Evolutionary conservation across 1,140 invertebrate species (phyloP), one percentile per base, ranked within the genome.

Genomic region (Eumeta japonica): DNA sequence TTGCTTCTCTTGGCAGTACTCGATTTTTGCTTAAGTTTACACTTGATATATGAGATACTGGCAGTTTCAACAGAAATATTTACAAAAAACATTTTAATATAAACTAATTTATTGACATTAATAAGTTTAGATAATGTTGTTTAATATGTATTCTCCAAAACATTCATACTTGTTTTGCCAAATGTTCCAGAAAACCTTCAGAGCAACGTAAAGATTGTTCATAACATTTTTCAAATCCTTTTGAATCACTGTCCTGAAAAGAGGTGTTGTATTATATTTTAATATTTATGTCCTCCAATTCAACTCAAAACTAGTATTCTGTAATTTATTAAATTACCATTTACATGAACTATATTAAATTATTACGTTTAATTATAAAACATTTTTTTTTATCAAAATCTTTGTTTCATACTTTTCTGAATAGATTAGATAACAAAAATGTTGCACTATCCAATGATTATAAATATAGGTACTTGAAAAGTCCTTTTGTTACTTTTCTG

Each of bases 211-310:
- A 45, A 54, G 85, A 86, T 55, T 88, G 86, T 42, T 86, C 68
- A 52, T 84, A 89, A 51, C 83, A 85, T 58, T 82, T 83, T 54
- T 87, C 82, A 67, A 89, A 90, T 12, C 85, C 86, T 40, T 61
- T 56, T 16, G 76, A 66, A 42, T 81, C 81, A 37, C 50, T 52
- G 63, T 86, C 81, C 84, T 87, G 53, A 37, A 79, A 76, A 52
- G 46, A 38, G 5, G 19, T 11, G 3, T 16, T 16, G 29, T 24
- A 33, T 10, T 15, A 20, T 29, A 10, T 13, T 32, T 10, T 30
- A 36, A 12, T 19, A 27, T 19, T 33, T 10, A 37, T 28, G 12
- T 5, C 14, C 15, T 37, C 16, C 3, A n/a, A n/a, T n/a, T n/a
- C 3, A 3, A 28, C 11, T 13, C 3, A 30, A 9, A 18, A 10